Percentiles rank a stretch among this genome's conserved stretches.
These are phyloP conservation scores for Mizuhopecten yessoensis DNA, from an alignment of 1,140 invertebrate genomes.

Conservation along the genomic window DNA sequence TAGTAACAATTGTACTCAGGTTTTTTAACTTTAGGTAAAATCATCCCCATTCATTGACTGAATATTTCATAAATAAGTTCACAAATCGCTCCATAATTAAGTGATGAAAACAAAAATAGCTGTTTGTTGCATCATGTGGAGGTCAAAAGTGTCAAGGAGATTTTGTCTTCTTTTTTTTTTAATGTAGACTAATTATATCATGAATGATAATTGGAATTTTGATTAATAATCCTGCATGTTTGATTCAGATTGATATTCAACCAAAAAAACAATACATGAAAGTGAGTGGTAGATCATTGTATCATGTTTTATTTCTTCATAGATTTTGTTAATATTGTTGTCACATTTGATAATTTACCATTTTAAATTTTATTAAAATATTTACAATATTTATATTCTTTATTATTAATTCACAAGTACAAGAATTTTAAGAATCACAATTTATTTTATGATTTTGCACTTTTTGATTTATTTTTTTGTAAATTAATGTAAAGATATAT, in stretches of 20 bases:
- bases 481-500: neutral
- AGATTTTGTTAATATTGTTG: neutral
- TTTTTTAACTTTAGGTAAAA: too few relatives aligned
- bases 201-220: neutral
- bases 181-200: too few relatives aligned
- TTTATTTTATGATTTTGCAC: neutral
- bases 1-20: too few relatives aligned
- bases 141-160: too few relatives aligned
- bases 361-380: neutral
- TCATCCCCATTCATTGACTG: too few relatives aligned
- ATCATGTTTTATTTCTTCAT: neutral
- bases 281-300: neutral
- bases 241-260: slow-evolving; percentile 25
- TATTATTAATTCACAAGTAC: neutral
- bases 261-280: slow-evolving; percentile 27
- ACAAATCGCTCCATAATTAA: too few relatives aligned
- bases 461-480: neutral
- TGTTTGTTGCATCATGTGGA: too few relatives aligned
- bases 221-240: neutral
- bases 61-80: too few relatives aligned
- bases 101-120: too few relatives aligned
- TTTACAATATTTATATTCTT: neutral
- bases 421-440: neutral
- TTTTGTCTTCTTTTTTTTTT: too few relatives aligned
- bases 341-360: neutral